Conservation (phyloP, 2,797 vertebrate species). For the Gila robusta region DNA sequence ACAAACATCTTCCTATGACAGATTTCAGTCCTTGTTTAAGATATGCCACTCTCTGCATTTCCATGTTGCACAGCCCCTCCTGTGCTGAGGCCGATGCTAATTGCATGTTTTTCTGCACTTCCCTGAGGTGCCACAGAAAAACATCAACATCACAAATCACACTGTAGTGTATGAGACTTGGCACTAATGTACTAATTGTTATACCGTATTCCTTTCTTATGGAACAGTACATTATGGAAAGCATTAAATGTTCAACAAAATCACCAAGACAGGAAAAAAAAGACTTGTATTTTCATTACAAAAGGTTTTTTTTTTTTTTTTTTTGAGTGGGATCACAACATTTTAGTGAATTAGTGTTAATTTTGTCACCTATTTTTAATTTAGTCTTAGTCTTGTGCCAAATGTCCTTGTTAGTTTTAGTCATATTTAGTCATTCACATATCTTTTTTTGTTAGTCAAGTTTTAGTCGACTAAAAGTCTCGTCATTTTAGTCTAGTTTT, state of each 20-base stretch:
- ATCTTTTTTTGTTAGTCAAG: no score
- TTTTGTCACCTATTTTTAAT: no score
- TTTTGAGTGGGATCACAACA: not conserved
- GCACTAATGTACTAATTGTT: conserved; percentile 75
- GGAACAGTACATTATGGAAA: conserved; percentile 59
- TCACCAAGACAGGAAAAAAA: not conserved
- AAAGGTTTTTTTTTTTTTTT: not conserved
- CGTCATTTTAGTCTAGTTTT: no score
- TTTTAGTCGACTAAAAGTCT: no score
- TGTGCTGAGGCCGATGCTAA: conserved; percentile 78
- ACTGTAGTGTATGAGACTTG: conserved; percentile 68
- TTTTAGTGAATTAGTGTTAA: conserved; percentile 51
- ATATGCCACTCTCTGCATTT: conserved; percentile 65
- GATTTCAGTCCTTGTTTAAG: conserved; percentile 59
- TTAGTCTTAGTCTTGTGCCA: no score
- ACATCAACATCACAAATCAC: conserved; percentile 78
- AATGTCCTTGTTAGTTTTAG: no score
- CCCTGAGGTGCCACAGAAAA: conserved; percentile 73
- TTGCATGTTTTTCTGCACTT: conserved; percentile 78
- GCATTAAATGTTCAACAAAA: conserved; percentile 56
- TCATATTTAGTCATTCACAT: no score
- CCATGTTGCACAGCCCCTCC: conserved; percentile 69
- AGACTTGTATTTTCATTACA: conserved; percentile 29
- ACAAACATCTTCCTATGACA: conserved; percentile 47
- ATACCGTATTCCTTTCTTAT: conserved; percentile 72